A percentile compares a stretch with the other conserved stretches of the same genome.
Conservation (phyloP, 2,888 invertebrate species). For the Agrotis clavis region DNA sequence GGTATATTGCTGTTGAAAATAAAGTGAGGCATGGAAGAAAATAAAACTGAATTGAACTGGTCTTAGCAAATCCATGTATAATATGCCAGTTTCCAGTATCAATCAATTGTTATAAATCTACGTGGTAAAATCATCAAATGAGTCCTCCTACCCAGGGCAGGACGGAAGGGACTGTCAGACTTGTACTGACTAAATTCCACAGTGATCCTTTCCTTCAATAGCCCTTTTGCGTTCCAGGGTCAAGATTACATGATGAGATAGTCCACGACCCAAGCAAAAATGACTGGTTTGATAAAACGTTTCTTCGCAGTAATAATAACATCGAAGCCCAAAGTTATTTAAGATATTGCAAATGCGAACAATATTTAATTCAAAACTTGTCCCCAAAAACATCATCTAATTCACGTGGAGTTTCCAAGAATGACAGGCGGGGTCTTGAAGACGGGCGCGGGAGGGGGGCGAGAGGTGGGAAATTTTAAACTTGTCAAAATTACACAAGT, state of each 20-base stretch:
- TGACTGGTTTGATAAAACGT: no score
- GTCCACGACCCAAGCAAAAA: no score
- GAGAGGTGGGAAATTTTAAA: conserved; percentile 59
- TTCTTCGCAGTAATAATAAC: background rate
- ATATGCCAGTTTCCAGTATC: no score
- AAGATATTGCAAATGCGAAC: conserved; percentile 54
- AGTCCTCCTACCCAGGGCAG: no score
- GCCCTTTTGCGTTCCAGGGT: no score
- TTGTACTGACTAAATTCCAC: no score
- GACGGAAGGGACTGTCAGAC: no score
- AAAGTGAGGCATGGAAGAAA: background rate
- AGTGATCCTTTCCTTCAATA: no score
- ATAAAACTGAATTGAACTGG: background rate
- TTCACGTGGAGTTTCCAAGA: conserved; percentile 65
- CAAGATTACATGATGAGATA: no score
- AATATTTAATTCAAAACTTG: conserved; percentile 59
- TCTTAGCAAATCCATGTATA: no score
- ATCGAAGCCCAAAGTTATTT: conserved; percentile 25
- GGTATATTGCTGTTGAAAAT: background rate
- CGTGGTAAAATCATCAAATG: no score
- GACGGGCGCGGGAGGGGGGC: background rate
- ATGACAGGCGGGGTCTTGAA: conserved; percentile 58
- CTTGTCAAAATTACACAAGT: conserved; percentile 69
- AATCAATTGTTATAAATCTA: no score
- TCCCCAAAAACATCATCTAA: conserved; percentile 60